These are phyloP conservation scores for Troides oblongomaculatus DNA, from an alignment of 2,888 invertebrate species.

Conservation along the genomic window DNA sequence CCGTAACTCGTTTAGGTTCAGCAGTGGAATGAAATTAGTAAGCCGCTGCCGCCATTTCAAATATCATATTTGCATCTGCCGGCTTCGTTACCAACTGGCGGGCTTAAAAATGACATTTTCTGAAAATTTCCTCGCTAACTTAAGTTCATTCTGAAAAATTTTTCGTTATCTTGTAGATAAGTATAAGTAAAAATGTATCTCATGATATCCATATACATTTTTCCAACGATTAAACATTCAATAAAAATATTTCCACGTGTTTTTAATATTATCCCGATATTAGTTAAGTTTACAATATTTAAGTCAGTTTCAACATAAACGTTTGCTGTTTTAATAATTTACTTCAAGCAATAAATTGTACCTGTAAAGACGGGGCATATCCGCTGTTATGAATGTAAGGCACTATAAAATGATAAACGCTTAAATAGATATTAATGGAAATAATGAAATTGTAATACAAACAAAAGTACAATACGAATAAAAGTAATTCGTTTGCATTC, in stretches of 20 bases:
- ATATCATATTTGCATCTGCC: conserved; percentile 72
- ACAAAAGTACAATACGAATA: conserved; percentile 21
- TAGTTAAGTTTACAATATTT: no score
- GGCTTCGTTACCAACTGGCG: conserved; percentile 52
- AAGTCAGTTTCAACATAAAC: no score
- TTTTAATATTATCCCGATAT: no score
- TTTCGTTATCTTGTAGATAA: not conserved
- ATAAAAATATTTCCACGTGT: not conserved
- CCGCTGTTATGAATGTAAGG: not conserved
- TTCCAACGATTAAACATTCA: not conserved
- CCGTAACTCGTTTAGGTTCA: conserved; percentile 71
- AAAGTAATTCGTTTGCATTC: conserved; percentile 32
- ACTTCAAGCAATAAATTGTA: no score
- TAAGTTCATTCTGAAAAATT: not conserved
- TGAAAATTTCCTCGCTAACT: conserved; percentile 17
- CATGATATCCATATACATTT: not conserved
- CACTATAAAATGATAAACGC: not conserved
- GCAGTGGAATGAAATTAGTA: conserved; percentile 74
- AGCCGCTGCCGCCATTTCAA: conserved; percentile 68
- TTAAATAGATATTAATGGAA: not conserved
- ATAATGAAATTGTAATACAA: conserved; percentile 14
- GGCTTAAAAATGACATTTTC: conserved; percentile 31
- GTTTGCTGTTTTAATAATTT: no score
- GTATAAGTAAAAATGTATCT: not conserved
- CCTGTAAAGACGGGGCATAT: not conserved